These are phyloP conservation scores for Sorex fumeus DNA, from an alignment of 2,113 vertebrate species.

Conservation along the genomic window DNA sequence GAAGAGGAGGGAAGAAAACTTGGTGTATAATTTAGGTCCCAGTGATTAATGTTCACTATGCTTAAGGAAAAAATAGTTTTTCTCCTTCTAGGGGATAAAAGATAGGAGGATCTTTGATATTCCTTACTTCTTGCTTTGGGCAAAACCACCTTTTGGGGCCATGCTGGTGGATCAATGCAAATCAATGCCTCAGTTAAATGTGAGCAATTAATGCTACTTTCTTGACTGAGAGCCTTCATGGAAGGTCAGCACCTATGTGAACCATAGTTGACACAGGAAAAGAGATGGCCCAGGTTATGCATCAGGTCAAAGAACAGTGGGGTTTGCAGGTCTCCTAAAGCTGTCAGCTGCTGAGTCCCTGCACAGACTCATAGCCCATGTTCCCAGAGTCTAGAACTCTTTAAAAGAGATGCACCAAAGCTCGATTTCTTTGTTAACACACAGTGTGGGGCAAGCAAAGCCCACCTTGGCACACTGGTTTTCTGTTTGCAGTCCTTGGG, in stretches of 20 bases:
- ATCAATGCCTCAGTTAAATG: background rate
- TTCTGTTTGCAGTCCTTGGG: conserved; percentile 61
- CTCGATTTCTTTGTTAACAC: conserved; percentile 30
- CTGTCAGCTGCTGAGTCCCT: background rate
- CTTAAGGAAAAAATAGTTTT: conserved; percentile 23
- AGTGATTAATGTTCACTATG: background rate
- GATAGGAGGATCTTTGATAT: background rate
- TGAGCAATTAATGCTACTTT: background rate
- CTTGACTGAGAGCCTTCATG: background rate
- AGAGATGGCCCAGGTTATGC: background rate
- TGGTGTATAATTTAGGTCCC: background rate
- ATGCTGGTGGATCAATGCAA: background rate
- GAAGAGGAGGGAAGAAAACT: background rate
- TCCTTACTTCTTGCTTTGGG: conserved; percentile 42
- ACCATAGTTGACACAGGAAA: background rate
- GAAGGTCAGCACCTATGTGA: background rate
- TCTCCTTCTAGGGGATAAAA: background rate
- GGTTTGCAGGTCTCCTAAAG: background rate
- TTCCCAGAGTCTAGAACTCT: background rate
- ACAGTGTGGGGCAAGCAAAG: conserved; percentile 58
- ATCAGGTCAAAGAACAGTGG: background rate
- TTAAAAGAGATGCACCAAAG: conserved; percentile 13
- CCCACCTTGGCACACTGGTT: conserved; percentile 46
- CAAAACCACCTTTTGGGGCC: background rate
- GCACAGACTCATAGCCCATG: background rate